Evolutionary conservation across 2,888 invertebrate genomes (phyloP), one percentile per base, ranked within the genome.

Genomic region (Megastigmus dorsalis): DNA sequence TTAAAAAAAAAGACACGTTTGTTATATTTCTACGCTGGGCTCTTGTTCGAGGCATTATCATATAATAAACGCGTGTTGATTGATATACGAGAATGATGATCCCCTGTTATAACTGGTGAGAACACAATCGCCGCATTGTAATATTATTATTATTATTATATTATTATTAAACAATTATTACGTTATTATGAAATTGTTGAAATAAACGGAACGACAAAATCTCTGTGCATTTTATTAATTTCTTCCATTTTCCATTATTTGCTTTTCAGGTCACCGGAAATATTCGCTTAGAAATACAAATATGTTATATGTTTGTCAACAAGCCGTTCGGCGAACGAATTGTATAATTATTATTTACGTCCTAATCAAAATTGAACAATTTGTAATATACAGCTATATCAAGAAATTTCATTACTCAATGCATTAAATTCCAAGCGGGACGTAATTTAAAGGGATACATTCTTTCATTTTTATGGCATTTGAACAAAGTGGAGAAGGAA

Each of bases 121-220:
- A 84, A 84, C 84, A 82, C 84, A 85, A 85, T 85, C 86, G 84
- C 86, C 86, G 83, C 84, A 87, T 87, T 87, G 85, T 88, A 88
- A 86, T 87, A 88, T 86, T 88, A 84, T 85, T 82, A 82, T 78
- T 75, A 80, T 79, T 80, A 79, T 78, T 77, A 78, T 76, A 78
- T 77, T 77, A 79, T 78, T 77, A 82, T 80, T 79, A 80, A 80
- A 76, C 81, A 82, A 85, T 86, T 86, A 88, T 87, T 88, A 88
- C 87, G 88, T 88, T 88, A 87, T 87, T 88, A 88, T 87, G 85
- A 87, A 88, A 88, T 87, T 88, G 88, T 88, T 88, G 88, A 88
- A 88, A 88, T 88, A 88, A 88, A 88, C 84, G 85, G 85, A 83
- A 87, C 84, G 84, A 88, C 84, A 86, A 86, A 84, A 84, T 82